Conservation (phyloP, 2,113 vertebrate species). For the Gorsachius goisagi region DNA sequence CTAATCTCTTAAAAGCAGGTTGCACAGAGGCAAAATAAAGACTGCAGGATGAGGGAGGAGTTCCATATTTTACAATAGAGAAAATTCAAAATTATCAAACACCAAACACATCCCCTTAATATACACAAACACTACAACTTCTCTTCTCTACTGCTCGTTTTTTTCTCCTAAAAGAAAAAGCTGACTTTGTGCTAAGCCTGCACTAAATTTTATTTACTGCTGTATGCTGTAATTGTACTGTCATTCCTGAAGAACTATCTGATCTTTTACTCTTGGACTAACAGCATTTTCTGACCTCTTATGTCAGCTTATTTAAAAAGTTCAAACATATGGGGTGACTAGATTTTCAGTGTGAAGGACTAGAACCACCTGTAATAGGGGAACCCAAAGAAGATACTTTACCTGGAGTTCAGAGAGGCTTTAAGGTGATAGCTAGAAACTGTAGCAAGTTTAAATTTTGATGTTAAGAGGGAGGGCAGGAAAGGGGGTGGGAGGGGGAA, state of each 20-base stretch:
- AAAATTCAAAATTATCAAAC: constrained; percentile 21
- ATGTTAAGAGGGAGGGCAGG: not conserved
- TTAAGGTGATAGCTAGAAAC: not conserved
- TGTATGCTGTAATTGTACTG: constrained; percentile 61
- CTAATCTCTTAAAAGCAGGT: constrained; percentile 59
- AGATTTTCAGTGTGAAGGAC: not conserved
- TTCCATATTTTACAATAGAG: not conserved
- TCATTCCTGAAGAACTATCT: constrained; percentile 63
- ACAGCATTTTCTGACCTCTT: constrained; percentile 38
- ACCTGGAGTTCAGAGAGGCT: not conserved
- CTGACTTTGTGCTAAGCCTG: constrained; percentile 49
- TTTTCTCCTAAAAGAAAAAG: constrained; percentile 47
- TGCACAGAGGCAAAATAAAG: constrained; percentile 29
- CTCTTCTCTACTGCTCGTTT: not conserved
- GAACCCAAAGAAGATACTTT: not conserved
- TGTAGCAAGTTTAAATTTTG: not conserved
- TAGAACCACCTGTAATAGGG: not conserved
- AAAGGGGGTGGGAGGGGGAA: not conserved
- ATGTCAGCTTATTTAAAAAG: constrained; percentile 22
- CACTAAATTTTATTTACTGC: constrained; percentile 51
- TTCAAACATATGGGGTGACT: not conserved
- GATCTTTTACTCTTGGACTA: constrained; percentile 52
- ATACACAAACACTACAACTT: constrained; percentile 11
- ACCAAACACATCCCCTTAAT: not conserved
- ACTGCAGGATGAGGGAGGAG: not conserved